These are phyloP conservation scores for Brachyopa scutellaris DNA, from an alignment of 2,888 invertebrate genomes.

Conservation along the genomic window DNA sequence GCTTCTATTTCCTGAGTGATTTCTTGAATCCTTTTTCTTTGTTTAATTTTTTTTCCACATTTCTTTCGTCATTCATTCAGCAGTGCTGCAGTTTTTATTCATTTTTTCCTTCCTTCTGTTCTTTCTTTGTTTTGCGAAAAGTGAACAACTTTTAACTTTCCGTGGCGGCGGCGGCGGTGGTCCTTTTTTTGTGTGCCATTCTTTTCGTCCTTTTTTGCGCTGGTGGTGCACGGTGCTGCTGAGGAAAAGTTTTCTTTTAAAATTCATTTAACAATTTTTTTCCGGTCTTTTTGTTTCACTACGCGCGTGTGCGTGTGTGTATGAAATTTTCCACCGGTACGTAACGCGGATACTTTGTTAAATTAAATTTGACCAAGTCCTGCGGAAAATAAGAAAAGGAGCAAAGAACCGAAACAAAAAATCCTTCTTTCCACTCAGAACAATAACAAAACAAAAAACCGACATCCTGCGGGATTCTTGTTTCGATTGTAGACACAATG, in stretches of 20 bases:
- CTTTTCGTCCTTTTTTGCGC: not conserved
- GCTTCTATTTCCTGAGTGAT: constrained; percentile 51
- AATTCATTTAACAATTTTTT: constrained; percentile 60
- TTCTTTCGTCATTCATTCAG: constrained; percentile 15
- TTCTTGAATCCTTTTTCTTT: constrained; percentile 52
- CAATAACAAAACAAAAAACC: constrained; percentile 39
- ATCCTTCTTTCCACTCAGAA: constrained; percentile 50
- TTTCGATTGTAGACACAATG: constrained; percentile 22
- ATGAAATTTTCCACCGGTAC: constrained; percentile 50
- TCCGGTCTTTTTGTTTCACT: constrained; percentile 30
- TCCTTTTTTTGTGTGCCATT: not conserved
- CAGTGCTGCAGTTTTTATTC: constrained; percentile 23
- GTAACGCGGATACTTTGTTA: constrained; percentile 61
- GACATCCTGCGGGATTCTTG: constrained; percentile 19
- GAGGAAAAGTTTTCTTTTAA: constrained; percentile 67
- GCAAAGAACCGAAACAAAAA: not conserved
- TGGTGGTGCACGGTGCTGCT: not conserved
- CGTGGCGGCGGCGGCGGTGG: constrained; percentile 14
- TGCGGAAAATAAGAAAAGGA: constrained; percentile 44
- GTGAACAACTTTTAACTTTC: constrained; percentile 58
- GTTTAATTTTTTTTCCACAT: not conserved
- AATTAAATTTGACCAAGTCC: constrained; percentile 70
- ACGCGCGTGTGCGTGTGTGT: constrained; percentile 7
- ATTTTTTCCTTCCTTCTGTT: not conserved
- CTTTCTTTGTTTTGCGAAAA: constrained; percentile 45